Base-by-base conservation (phyloP, 2,888 invertebrate genomes). In the Yponomeuta sedellus region DNA sequence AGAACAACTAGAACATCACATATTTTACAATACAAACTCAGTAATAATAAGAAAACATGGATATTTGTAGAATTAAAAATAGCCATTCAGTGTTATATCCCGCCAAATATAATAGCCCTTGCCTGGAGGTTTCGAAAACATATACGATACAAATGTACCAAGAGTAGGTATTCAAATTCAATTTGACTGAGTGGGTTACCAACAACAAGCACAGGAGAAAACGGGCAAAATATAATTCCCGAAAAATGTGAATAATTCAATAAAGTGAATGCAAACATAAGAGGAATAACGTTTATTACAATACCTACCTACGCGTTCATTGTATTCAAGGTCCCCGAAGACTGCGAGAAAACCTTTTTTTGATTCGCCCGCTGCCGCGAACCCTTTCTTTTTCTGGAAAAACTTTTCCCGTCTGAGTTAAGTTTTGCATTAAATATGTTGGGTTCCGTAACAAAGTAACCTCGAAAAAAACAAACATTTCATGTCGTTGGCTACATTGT, bases 271-370 rank as follows among this genome's bases (percentile, higher is more conserved):
- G 16, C 44, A 52, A 52, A 52, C 44, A 52, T 58, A 58, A 58
- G 20, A 20, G 22, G 20, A 58, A 19, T 58, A 20, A 58, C 20
- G 58, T 58, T 58, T 20, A 58, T 22, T 58, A 58, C 20, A 58
- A 58, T 58, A 58, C 22, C 22, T 58, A 58, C n/a, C n/a, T 20
- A 8, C 20, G 10, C 19, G 20, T 58, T 19, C 10, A 58, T 58
- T 58, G 58, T 58, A 58, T 58, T 58, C 58, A 58, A 22, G 58
- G 58, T 58, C 58, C 58, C 58, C 12, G 8, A 58, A 58, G 58
- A 58, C 58, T 20, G 58, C 10, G 22, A 22, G 58, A 52, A 52
- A 58, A 58, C 58, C 58, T 58, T 58, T 58, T 58, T 58, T 58
- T 58, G 58, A 58, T 58, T 58, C 58, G n/a, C 20, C 22, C 20